Evolutionary conservation across 2,797 vertebrate species (phyloP).

Genomic region (Tragopan temminckii): DNA sequence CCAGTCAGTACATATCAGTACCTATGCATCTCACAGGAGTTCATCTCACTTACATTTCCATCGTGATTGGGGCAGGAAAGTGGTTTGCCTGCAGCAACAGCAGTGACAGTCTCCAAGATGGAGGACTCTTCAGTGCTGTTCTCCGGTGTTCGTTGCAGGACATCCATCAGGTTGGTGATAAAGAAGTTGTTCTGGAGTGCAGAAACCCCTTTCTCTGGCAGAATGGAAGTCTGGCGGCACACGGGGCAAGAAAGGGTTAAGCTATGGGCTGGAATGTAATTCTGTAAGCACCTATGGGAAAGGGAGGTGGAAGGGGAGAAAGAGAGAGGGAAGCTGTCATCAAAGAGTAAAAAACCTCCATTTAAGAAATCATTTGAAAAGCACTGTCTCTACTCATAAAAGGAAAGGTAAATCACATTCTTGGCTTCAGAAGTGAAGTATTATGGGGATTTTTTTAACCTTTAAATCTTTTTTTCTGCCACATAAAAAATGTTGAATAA

Average conservation of each 20-base stretch:
- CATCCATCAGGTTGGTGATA: slow-evolving; percentile 99
- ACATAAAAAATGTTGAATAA: background rate
- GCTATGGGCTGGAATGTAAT: slow-evolving; percentile 97
- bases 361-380: background rate
- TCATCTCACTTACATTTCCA: slow-evolving; percentile 89
- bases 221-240: slow-evolving; percentile 98
- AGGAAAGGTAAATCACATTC: background rate
- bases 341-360: slow-evolving; percentile 2
- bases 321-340: slow-evolving; percentile 6
- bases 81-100: slow-evolving; percentile 89
- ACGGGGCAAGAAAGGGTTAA: slow-evolving; percentile 97
- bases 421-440: background rate
- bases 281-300: slow-evolving; percentile 93
- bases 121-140: slow-evolving; percentile 88
- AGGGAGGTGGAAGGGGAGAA: slow-evolving; percentile 13
- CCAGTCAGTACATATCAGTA: background rate
- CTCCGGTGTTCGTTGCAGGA: slow-evolving; percentile 93
- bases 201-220: slow-evolving; percentile 97
- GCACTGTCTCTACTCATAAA: background rate
- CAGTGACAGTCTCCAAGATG: slow-evolving; percentile 88
- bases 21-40: background rate
- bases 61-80: slow-evolving; percentile 97
- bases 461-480: background rate
- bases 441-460: background rate
- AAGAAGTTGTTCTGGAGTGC: slow-evolving; percentile 99